Evolutionary conservation across 2,113 vertebrate genomes (phyloP).

Genomic region (Engystomops pustulosus): DNA sequence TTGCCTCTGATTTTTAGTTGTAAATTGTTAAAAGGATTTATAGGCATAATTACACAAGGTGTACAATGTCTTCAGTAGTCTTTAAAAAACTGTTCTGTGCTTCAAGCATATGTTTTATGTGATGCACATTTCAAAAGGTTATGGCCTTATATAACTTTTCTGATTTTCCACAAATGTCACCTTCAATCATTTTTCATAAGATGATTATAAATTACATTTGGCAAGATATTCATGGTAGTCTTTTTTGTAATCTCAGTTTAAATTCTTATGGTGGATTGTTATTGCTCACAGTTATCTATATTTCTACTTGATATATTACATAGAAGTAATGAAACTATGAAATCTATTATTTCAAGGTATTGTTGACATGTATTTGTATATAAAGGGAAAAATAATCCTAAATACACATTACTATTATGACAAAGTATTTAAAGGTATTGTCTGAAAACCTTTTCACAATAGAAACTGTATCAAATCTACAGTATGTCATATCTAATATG

Average conservation of each 20-base stretch:
- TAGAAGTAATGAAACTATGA: neutral
- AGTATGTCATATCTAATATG: no score
- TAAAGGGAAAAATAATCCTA: no score
- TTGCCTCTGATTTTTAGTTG: neutral
- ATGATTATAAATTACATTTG: conserved; percentile 34
- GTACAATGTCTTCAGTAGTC: conserved; percentile 31
- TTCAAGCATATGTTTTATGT: conserved; percentile 40
- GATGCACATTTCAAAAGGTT: conserved; percentile 43
- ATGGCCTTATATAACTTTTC: conserved; percentile 32
- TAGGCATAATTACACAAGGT: conserved; percentile 27
- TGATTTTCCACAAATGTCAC: conserved; percentile 41
- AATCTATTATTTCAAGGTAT: neutral
- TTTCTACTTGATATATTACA: neutral
- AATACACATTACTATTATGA: no score
- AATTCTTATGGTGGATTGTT: neutral
- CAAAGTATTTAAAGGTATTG: no score
- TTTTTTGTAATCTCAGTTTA: neutral
- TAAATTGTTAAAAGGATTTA: conserved; percentile 37
- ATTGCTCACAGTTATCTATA: neutral
- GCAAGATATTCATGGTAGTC: neutral
- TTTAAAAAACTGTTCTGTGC: conserved; percentile 37
- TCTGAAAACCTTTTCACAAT: no score
- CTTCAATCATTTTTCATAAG: conserved; percentile 31
- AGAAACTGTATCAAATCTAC: no score
- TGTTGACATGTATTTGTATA: neutral